A percentile compares a stretch with the other conserved stretches of the same genome.
These are phyloP conservation scores for Samia ricini DNA, from an alignment of 1,140 invertebrate species.

Conservation along the genomic window DNA sequence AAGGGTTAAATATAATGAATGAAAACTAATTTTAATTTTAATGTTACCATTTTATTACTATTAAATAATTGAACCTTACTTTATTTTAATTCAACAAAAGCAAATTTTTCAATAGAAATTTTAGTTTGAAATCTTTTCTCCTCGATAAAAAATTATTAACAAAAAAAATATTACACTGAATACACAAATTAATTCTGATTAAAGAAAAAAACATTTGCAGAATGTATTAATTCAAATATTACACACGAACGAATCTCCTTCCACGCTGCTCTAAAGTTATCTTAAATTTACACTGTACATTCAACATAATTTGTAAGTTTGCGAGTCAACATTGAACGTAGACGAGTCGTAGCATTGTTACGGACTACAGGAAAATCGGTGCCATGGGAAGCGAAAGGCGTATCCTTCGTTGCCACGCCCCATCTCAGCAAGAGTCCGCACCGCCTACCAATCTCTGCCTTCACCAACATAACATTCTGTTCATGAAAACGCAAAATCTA, in stretches of 20 bases:
- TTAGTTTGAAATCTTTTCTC: too few species aligned
- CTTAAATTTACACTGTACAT: background rate
- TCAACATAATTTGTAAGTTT: background rate
- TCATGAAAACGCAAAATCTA: constrained; percentile 21
- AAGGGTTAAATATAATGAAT: too few species aligned
- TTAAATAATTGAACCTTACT: too few species aligned
- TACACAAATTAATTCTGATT: too few species aligned
- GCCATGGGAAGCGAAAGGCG: constrained; percentile 51
- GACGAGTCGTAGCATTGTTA: constrained; percentile 33
- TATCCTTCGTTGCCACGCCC: constrained; percentile 54
- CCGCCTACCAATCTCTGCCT: constrained; percentile 49
- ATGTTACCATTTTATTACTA: too few species aligned
- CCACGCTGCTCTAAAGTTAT: background rate
- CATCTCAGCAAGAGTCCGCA: constrained; percentile 51
- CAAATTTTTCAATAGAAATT: too few species aligned
- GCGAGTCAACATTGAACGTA: constrained; percentile 6
- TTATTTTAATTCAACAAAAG: too few species aligned
- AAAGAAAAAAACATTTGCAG: too few species aligned
- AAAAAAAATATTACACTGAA: too few species aligned
- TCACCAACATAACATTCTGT: constrained; percentile 20
- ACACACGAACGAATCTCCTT: background rate
- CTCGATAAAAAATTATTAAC: too few species aligned
- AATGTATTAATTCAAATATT: background rate
- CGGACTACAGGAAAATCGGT: constrained; percentile 31
- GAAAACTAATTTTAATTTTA: too few species aligned